phyloP scores from a whole-genome alignment of 2,113 vertebrate genomes.

The Leptobrachium ailaonicum region DNA sequence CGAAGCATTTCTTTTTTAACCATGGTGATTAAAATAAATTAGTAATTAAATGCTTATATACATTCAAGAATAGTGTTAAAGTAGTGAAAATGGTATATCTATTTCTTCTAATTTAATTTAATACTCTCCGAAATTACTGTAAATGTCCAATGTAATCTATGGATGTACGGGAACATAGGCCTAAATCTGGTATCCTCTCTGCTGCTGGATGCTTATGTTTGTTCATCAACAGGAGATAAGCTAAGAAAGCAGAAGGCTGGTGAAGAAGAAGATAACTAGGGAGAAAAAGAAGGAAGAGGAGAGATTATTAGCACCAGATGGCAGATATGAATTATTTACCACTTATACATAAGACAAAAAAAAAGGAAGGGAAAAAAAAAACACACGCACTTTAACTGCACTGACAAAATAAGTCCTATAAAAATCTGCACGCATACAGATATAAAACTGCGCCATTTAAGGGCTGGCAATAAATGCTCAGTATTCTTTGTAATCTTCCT shows the following conservation, averaged over 20 bases:
- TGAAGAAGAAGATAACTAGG: no score
- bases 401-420: constrained; percentile 69
- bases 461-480: constrained; percentile 65
- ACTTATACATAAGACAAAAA: constrained; percentile 68
- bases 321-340: constrained; percentile 81
- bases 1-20: no score
- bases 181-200: background rate
- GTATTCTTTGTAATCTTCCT: constrained; percentile 63
- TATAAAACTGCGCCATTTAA: constrained; percentile 71
- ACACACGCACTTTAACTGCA: constrained; percentile 65
- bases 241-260: constrained; percentile 23
- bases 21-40: no score
- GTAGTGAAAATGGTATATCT: no score
- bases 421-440: constrained; percentile 74
- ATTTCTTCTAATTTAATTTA: no score
- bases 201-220: background rate
- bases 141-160: no score
- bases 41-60: no score
- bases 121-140: no score
- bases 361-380: constrained; percentile 48
- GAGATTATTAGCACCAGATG: constrained; percentile 67
- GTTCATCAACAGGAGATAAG: constrained; percentile 35
- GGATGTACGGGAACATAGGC: no score
- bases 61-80: no score
- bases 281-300: constrained; percentile 50